These are phyloP conservation scores for Gopherus flavomarginatus DNA, from an alignment of 2,113 vertebrate genomes.

Conservation along the genomic window DNA sequence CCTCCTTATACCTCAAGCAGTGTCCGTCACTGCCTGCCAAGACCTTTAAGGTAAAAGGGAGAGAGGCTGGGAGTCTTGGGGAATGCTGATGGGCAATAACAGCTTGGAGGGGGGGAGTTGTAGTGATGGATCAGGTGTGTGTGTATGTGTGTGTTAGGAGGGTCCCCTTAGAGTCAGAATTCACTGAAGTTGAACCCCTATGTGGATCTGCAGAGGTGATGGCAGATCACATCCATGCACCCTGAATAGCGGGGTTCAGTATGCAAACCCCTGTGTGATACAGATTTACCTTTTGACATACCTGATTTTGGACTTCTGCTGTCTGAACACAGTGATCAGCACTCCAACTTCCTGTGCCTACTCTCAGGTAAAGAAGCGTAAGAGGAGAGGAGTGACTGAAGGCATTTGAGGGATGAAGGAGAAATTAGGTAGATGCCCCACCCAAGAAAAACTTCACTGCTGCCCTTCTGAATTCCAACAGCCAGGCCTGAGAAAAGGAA, in stretches of 20 bases:
- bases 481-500: neutral
- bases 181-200: neutral
- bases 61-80: too few species aligned
- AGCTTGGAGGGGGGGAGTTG: neutral
- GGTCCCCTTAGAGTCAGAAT: neutral
- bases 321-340: neutral
- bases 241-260: neutral
- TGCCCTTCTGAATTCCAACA: neutral
- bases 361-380: neutral
- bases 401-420: neutral
- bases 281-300: neutral
- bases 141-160: neutral
- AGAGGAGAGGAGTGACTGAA: neutral
- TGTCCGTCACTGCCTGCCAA: neutral
- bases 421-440: neutral
- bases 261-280: neutral
- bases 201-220: neutral
- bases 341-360: neutral
- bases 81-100: neutral
- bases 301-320: neutral
- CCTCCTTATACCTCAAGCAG: neutral
- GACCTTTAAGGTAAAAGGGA: neutral
- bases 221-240: neutral
- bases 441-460: neutral
- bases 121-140: neutral